These are phyloP conservation scores for Falco columbarius DNA, from an alignment of 2,797 vertebrate species.

Conservation along the genomic window DNA sequence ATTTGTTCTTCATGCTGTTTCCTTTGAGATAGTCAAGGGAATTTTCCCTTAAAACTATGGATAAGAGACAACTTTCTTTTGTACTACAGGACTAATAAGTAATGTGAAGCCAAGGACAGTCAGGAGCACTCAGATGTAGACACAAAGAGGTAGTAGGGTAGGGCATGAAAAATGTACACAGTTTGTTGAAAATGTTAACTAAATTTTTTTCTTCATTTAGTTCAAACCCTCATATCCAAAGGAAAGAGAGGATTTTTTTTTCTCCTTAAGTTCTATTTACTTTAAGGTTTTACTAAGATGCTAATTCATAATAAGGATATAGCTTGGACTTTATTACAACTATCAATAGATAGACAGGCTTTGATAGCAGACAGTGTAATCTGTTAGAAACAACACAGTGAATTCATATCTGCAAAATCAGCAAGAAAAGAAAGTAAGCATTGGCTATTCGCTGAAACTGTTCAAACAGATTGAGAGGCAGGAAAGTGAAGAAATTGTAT, in stretches of 20 bases:
- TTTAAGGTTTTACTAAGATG: not conserved
- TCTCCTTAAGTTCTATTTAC: not conserved
- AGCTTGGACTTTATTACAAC: not conserved
- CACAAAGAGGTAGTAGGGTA: not conserved
- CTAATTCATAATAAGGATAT: not conserved
- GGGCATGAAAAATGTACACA: not conserved
- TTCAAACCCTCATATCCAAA: not conserved
- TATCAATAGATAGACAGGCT: not conserved
- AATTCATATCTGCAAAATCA: constrained; percentile 88
- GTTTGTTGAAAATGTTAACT: not conserved
- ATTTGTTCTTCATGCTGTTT: not conserved
- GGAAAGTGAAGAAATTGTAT: constrained; percentile 90
- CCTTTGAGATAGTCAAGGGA: not conserved
- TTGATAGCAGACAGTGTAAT: not conserved
- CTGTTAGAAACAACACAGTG: not conserved
- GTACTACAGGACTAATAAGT: not conserved
- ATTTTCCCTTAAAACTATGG: not conserved
- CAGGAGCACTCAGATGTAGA: not conserved
- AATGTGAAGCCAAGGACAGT: not conserved
- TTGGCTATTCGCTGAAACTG: constrained; percentile 94
- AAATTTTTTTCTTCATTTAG: not conserved
- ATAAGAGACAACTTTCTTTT: not conserved
- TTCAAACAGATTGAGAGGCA: constrained; percentile 93
- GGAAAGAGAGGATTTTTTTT: not conserved
- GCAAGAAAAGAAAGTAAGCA: constrained; percentile 91